A percentile compares a stretch with the other conserved stretches of the same genome.
phyloP scores from a whole-genome alignment of 2,113 vertebrate genomes.

The Lutjanus erythropterus region DNA sequence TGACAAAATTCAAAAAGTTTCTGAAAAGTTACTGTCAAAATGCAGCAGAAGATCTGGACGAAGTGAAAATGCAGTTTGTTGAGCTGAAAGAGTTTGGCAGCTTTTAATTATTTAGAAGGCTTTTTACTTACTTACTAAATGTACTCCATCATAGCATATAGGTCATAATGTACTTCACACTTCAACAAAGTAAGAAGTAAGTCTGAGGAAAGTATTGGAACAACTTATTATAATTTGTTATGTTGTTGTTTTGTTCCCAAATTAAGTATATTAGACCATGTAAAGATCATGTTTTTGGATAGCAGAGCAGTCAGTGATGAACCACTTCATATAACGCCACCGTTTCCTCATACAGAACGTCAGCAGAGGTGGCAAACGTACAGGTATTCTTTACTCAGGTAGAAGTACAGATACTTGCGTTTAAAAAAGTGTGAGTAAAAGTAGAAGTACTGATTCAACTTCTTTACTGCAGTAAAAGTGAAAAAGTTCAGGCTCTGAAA shows the following conservation, averaged over 20 bases:
- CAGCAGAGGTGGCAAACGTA: no score
- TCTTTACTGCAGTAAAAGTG: no score
- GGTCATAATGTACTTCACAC: neutral
- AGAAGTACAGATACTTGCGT: no score
- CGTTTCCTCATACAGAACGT: neutral
- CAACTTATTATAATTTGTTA: neutral
- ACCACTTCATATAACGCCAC: neutral
- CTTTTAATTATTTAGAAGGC: conserved; percentile 20
- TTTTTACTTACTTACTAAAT: conserved; percentile 10
- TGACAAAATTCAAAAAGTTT: neutral
- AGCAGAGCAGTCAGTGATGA: neutral
- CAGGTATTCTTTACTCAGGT: no score
- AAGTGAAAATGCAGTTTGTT: neutral
- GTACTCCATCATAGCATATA: neutral
- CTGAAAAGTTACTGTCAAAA: neutral
- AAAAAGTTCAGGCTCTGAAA: no score
- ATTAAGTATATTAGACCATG: neutral
- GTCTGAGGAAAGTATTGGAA: neutral
- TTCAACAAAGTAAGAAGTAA: neutral
- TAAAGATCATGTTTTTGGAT: neutral
- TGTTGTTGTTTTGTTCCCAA: neutral
- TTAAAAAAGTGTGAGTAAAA: no score
- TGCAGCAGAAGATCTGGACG: neutral
- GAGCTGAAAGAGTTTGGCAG: neutral
- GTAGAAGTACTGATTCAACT: no score